Percentiles rank a stretch among this genome's conserved stretches.
phyloP scores from a whole-genome alignment of 2,888 invertebrate species.

The Patella pellucida region DNA sequence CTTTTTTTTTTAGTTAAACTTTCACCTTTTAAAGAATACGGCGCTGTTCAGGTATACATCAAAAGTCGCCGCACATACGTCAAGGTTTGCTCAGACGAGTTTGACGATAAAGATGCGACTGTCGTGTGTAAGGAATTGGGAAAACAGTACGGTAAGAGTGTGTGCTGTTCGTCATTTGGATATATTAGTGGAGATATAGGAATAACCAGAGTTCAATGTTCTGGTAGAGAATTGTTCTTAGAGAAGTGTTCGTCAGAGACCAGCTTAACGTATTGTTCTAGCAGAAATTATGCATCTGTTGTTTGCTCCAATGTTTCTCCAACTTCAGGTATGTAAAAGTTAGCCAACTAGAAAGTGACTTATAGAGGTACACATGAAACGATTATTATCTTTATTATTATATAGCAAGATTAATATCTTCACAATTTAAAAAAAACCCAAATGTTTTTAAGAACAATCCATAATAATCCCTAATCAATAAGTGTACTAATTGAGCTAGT shows the following conservation, averaged over 20 bases:
- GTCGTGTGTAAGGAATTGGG: constrained; percentile 70
- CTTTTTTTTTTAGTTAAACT: constrained; percentile 42
- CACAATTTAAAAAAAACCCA: too few relatives aligned
- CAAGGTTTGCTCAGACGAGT: constrained; percentile 82
- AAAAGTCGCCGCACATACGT: constrained; percentile 33
- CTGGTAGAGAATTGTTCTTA: constrained; percentile 43
- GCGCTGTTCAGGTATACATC: constrained; percentile 44
- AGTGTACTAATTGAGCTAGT: too few relatives aligned
- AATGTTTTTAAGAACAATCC: too few relatives aligned
- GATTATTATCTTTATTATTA: too few relatives aligned
- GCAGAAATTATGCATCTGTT: constrained; percentile 54
- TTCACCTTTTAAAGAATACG: constrained; percentile 47
- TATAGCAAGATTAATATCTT: too few relatives aligned
- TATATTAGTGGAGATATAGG: constrained; percentile 35
- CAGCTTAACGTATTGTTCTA: constrained; percentile 29
- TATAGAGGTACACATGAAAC: too few relatives aligned
- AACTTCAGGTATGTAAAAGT: constrained; percentile 12
- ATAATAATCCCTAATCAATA: too few relatives aligned
- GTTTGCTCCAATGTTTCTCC: constrained; percentile 44
- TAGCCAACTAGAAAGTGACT: too few relatives aligned
- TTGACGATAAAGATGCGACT: constrained; percentile 77
- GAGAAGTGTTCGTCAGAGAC: constrained; percentile 36
- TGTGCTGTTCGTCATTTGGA: constrained; percentile 51
- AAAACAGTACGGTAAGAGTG: constrained; percentile 63
- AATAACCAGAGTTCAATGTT: constrained; percentile 72